Percentiles rank a stretch among this genome's conserved stretches.
These are phyloP conservation scores for Halcyon smyrnensis DNA, from an alignment of 2,797 vertebrate genomes.

Conservation along the genomic window DNA sequence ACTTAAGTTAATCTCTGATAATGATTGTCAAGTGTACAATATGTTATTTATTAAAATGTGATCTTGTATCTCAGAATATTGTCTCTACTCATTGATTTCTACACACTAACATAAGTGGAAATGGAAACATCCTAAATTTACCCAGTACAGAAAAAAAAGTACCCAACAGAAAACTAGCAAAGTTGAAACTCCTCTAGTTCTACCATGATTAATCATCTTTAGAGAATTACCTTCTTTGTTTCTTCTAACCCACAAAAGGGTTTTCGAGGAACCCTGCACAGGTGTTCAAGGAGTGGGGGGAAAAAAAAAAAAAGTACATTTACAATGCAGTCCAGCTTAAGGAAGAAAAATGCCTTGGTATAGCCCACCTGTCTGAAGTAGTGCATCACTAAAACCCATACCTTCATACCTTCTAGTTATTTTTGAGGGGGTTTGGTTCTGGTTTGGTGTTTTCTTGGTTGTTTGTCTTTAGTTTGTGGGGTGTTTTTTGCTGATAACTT, in stretches of 20 bases:
- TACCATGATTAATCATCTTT: background rate
- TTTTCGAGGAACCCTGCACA: no score
- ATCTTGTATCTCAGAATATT: background rate
- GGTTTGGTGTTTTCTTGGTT: background rate
- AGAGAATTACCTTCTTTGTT: background rate
- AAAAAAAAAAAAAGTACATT: background rate
- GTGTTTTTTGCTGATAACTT: no score
- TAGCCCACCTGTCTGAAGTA: background rate
- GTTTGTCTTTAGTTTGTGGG: no score
- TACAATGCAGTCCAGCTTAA: background rate
- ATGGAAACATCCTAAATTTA: background rate
- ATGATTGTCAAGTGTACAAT: background rate
- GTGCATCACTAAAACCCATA: background rate
- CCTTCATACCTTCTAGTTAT: background rate
- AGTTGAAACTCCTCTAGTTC: background rate
- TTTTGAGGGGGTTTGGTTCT: background rate
- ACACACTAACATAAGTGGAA: accelerated
- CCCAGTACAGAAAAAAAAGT: background rate
- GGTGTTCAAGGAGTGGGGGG: no score
- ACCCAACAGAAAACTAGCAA: background rate
- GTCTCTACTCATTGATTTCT: background rate
- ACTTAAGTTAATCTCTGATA: background rate
- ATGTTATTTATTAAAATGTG: background rate
- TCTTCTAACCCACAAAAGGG: background rate
- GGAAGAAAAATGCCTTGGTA: background rate